phyloP scores from a whole-genome alignment of 2,888 invertebrate genomes.

The Oscheius onirici region DNA sequence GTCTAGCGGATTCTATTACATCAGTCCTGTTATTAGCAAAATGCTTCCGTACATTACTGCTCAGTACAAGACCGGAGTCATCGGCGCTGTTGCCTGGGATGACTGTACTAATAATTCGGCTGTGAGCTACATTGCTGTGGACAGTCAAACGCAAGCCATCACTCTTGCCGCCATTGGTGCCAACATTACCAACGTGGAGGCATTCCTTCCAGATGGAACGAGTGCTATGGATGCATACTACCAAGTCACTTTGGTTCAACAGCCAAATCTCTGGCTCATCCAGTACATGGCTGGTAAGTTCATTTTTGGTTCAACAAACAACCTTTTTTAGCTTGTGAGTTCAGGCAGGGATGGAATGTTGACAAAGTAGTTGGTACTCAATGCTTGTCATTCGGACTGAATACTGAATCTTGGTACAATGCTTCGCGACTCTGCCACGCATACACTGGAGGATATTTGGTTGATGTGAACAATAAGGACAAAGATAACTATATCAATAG shows the following conservation, averaged over 20 bases:
- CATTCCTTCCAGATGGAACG: conserved; percentile 49
- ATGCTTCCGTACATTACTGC: conserved; percentile 54
- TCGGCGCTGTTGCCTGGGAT: conserved; percentile 37
- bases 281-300: conserved; percentile 48
- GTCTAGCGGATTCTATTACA: conserved; percentile 45
- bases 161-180: conserved; percentile 50
- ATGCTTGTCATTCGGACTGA: conserved; percentile 34
- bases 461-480: conserved; percentile 44
- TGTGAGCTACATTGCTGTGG: conserved; percentile 58
- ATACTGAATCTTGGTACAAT: conserved; percentile 33
- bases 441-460: conserved; percentile 35
- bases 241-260: conserved; percentile 3
- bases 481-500: conserved; percentile 35
- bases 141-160: conserved; percentile 58
- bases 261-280: conserved; percentile 28
- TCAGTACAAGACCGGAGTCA: conserved; percentile 55
- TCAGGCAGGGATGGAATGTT: conserved; percentile 33
- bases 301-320: background rate
- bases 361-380: conserved; percentile 31
- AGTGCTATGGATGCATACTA: conserved; percentile 10
- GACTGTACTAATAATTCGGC: conserved; percentile 41
- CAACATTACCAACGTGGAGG: conserved; percentile 38
- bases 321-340: conserved; percentile 44
- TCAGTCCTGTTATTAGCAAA: conserved; percentile 39
- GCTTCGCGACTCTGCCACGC: conserved; percentile 42